Evolutionary conservation across 2,888 invertebrate species (phyloP), one percentile per base, ranked within the genome.

Genomic region (Bursaphelenchus okinawaensis): DNA sequence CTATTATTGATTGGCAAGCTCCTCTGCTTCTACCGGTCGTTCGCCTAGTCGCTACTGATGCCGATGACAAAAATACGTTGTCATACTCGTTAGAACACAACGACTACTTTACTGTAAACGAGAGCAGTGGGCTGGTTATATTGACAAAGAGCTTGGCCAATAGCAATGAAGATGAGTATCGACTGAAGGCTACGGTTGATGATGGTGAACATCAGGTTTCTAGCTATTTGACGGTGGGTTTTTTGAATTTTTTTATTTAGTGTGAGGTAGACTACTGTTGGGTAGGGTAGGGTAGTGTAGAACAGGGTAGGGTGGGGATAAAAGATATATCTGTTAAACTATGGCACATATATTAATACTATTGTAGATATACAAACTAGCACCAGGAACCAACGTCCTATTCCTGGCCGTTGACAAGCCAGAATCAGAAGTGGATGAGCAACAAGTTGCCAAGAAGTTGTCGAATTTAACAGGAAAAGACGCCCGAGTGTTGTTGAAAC

Each of bases 311-410:
- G n/a, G n/a, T n/a, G n/a, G n/a, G n/a, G n/a, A n/a, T n/a, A n/a
- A n/a, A n/a, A n/a, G n/a, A n/a, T n/a, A n/a, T n/a, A n/a, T n/a
- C n/a, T n/a, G n/a, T n/a, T n/a, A n/a, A n/a, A n/a, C n/a, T n/a
- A n/a, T n/a, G n/a, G n/a, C n/a, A n/a, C n/a, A n/a, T n/a, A n/a
- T n/a, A n/a, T 12, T 9, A 16, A 4, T 57, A 7, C n/a, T 58
- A 7, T 50, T 67, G n/a, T 54, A 69, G 71, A 68, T 80, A 20
- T 76, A 76, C 67, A 68, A 69, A 7, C 63, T 79, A 0, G 71
- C 75, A 8, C 75, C 77, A 4, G 76, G 74, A 51, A 65, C 71
- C 7, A 79, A 79, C 59, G 67, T 79, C 16, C 74, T 77, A 4
- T 68, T 77, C 23, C 51, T 80, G 31, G 74, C 73, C 16, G 63